A percentile compares a stretch with the other conserved stretches of the same genome.
phyloP scores from a whole-genome alignment of 2,113 vertebrate species.

The Pangasianodon gigas region DNA sequence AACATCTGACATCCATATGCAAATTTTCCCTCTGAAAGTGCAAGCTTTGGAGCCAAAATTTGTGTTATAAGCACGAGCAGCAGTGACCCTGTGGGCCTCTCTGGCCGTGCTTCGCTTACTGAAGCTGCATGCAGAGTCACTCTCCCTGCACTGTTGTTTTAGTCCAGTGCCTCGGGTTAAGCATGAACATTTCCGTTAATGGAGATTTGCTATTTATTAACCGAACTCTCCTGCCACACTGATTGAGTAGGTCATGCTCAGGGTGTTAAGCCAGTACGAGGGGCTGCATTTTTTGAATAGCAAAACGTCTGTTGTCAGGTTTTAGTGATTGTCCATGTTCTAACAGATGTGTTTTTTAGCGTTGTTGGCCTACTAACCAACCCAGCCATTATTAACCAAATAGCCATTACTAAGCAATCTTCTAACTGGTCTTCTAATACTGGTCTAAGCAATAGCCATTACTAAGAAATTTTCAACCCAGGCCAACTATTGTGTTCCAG shows the following conservation, averaged over 20 bases:
- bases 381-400: neutral
- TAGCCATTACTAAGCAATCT: neutral
- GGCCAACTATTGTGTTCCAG: neutral
- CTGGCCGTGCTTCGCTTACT: slow-evolving; percentile 32
- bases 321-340: slow-evolving; percentile 9
- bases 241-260: slow-evolving; percentile 50
- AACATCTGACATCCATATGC: slow-evolving; percentile 26
- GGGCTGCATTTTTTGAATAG: slow-evolving; percentile 36
- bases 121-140: slow-evolving; percentile 52
- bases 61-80: slow-evolving; percentile 37
- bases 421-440: too few species aligned
- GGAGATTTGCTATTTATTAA: slow-evolving; percentile 64
- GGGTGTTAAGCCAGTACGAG: slow-evolving; percentile 33
- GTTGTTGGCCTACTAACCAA: neutral
- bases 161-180: slow-evolving; percentile 60
- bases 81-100: slow-evolving; percentile 43
- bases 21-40: slow-evolving; percentile 41
- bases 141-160: slow-evolving; percentile 57
- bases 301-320: slow-evolving; percentile 29
- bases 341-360: slow-evolving; percentile 25
- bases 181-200: slow-evolving; percentile 56
- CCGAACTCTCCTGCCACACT: slow-evolving; percentile 26
- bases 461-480: neutral
- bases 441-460: neutral
- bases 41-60: slow-evolving; percentile 49